Evolutionary conservation across 2,797 vertebrate genomes (phyloP).

Genomic region (Adrianichthys oophorus): DNA sequence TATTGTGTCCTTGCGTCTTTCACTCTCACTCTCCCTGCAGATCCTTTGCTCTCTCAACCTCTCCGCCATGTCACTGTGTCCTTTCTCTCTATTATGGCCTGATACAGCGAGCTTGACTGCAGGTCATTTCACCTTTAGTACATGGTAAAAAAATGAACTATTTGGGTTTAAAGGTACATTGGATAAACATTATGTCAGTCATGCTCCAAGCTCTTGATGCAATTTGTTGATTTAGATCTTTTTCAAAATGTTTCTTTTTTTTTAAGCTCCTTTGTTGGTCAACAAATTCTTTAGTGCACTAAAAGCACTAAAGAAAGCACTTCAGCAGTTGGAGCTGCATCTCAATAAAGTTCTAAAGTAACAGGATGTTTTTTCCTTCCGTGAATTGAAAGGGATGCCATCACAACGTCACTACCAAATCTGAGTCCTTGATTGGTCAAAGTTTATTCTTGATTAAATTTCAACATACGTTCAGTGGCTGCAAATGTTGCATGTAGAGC

Average conservation of each 20-base stretch:
- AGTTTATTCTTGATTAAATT: too few relatives aligned
- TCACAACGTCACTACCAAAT: too few relatives aligned
- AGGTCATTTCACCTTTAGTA: not conserved
- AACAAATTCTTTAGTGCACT: too few relatives aligned
- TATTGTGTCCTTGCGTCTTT: conserved; percentile 15
- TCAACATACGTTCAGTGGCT: too few relatives aligned
- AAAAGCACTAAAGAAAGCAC: too few relatives aligned
- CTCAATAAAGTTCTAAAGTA: too few relatives aligned
- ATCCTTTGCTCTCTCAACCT: conserved; percentile 1
- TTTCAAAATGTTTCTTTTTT: not conserved
- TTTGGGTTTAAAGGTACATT: not conserved
- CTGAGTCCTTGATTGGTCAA: too few relatives aligned
- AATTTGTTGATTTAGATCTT: not conserved
- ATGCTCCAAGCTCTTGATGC: not conserved
- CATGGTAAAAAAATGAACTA: not conserved
- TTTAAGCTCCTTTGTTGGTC: not conserved
- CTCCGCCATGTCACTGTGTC: not conserved
- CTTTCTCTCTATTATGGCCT: conserved; percentile 1
- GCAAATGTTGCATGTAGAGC: too few relatives aligned
- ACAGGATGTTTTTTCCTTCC: too few relatives aligned
- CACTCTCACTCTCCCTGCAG: not conserved
- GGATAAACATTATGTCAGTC: not conserved
- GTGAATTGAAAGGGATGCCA: too few relatives aligned
- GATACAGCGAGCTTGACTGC: not conserved
- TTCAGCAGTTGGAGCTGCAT: too few relatives aligned